phyloP scores from a whole-genome alignment of 2,797 vertebrate species.

The Mormyrus proboscirostris region DNA sequence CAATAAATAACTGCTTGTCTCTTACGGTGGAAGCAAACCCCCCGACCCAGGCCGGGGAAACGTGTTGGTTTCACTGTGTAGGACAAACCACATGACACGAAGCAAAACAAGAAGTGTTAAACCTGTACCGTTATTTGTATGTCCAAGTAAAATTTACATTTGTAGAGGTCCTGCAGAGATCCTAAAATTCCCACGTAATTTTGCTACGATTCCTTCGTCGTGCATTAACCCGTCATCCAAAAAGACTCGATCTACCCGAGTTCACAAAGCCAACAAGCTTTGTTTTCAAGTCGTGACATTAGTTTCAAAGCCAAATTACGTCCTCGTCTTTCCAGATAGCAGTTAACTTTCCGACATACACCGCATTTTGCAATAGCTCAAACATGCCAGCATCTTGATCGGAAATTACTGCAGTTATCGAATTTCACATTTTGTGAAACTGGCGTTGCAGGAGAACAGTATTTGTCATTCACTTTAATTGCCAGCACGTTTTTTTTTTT shows the following conservation, averaged over 20 bases:
- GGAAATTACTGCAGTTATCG: background rate
- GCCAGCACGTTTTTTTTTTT: background rate
- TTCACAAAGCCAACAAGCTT: slow-evolving; percentile 28
- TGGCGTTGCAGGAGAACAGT: background rate
- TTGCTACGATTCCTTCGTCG: slow-evolving; percentile 26
- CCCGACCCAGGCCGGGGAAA: background rate
- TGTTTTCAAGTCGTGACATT: slow-evolving; percentile 39
- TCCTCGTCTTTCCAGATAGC: slow-evolving; percentile 11
- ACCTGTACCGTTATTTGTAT: background rate
- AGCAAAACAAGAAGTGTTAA: background rate
- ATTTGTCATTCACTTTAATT: background rate
- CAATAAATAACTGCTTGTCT: background rate
- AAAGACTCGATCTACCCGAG: slow-evolving; percentile 32
- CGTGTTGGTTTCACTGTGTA: background rate
- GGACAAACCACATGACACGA: background rate
- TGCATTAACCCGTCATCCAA: slow-evolving; percentile 22
- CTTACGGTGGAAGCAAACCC: background rate
- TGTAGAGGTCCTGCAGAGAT: slow-evolving; percentile 5
- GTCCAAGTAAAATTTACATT: background rate
- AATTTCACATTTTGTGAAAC: background rate
- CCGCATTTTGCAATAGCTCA: background rate
- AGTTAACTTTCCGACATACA: slow-evolving; percentile 27
- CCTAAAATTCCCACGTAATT: slow-evolving; percentile 37
- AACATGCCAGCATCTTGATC: background rate
- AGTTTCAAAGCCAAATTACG: slow-evolving; percentile 33